These are phyloP conservation scores for Neomonachus schauinslandi DNA, from an alignment of 2,113 vertebrate species.

Conservation along the genomic window DNA sequence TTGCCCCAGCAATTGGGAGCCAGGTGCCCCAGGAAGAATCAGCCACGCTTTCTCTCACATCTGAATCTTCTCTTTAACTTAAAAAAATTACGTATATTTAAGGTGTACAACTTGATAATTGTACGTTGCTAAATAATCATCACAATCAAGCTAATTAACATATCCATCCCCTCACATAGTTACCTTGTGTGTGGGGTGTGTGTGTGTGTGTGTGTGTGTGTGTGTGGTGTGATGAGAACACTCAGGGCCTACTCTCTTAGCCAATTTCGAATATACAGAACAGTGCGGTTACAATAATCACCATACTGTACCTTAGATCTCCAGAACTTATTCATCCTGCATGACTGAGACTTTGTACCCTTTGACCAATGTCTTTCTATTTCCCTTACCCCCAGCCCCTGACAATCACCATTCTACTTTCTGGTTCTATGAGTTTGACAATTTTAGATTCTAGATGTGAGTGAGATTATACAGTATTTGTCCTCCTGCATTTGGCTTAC, in stretches of 20 bases:
- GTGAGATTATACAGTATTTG: background rate
- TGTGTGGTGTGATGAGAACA: background rate
- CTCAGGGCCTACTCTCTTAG: background rate
- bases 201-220: background rate
- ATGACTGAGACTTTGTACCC: background rate
- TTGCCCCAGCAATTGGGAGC: background rate
- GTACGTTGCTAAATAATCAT: background rate
- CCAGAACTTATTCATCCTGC: background rate
- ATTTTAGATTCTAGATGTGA: background rate
- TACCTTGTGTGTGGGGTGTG: background rate
- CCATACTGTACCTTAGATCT: background rate
- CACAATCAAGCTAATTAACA: background rate
- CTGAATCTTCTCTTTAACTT: background rate
- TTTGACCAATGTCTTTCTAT: no score
- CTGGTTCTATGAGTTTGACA: background rate
- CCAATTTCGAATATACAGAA: background rate
- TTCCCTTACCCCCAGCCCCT: background rate
- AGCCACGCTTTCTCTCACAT: background rate
- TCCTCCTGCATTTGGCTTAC: background rate
- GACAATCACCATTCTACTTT: background rate
- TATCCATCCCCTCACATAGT: background rate
- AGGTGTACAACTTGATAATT: background rate
- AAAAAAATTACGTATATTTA: background rate
- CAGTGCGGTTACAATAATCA: background rate
- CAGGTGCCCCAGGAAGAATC: background rate